phyloP scores from a whole-genome alignment of 1,140 invertebrate genomes.

The Pygmarrhopalites habei region DNA sequence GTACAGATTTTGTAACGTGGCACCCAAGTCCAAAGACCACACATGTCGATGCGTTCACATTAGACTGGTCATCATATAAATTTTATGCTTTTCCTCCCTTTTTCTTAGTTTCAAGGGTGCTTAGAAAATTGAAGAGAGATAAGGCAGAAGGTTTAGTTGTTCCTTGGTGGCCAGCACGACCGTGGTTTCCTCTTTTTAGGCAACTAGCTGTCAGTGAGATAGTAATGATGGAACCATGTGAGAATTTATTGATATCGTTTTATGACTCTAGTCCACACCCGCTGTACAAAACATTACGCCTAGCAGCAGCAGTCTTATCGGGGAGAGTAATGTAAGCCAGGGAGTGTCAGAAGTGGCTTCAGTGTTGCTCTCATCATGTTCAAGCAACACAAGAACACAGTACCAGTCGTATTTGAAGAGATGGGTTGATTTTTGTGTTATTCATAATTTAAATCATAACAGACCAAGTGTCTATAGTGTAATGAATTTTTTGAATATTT shows the following conservation, averaged over 20 bases:
- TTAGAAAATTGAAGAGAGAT: neutral
- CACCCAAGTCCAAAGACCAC: neutral
- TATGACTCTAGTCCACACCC: constrained; percentile 3
- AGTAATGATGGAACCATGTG: neutral
- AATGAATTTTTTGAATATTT: neutral
- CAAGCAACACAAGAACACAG: neutral
- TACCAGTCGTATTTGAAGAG: neutral
- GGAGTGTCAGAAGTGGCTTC: neutral
- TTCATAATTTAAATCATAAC: too few relatives aligned
- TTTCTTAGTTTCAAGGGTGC: neutral
- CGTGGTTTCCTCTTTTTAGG: constrained; percentile 4
- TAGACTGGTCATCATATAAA: neutral
- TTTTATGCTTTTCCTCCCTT: constrained; percentile 11
- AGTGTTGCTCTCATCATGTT: neutral
- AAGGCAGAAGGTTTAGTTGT: neutral
- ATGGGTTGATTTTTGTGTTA: neutral
- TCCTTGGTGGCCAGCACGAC: neutral
- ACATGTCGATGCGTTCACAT: neutral
- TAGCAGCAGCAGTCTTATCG: constrained; percentile 1
- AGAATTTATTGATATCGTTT: neutral
- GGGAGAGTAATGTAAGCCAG: neutral
- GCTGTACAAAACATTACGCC: neutral
- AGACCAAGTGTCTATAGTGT: neutral
- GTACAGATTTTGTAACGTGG: neutral
- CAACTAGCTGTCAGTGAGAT: neutral